These are phyloP conservation scores for Chesias legatella DNA, from an alignment of 2,888 invertebrate species.

Conservation along the genomic window DNA sequence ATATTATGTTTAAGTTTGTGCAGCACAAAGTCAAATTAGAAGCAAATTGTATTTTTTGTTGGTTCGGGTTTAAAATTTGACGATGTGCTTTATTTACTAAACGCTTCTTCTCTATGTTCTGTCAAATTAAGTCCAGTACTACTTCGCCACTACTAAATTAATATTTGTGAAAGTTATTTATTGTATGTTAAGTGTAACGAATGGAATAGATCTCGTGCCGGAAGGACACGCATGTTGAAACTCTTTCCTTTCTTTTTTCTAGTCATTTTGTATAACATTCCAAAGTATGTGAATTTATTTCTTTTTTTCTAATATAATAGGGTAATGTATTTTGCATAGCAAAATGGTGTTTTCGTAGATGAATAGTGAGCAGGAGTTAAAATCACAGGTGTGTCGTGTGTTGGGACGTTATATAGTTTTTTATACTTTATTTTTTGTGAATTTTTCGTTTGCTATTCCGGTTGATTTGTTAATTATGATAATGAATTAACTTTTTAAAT, in stretches of 20 bases:
- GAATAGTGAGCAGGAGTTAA: conserved; percentile 51
- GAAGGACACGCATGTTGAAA: conserved; percentile 44
- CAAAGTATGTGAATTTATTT: conserved; percentile 65
- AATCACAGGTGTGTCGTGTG: conserved; percentile 50
- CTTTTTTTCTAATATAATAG: conserved; percentile 55
- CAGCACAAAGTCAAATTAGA: conserved; percentile 40
- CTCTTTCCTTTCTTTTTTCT: conserved; percentile 57
- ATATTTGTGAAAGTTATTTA: conserved; percentile 35
- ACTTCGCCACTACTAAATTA: conserved; percentile 34
- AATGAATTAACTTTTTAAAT: conserved; percentile 63
- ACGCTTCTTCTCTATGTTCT: conserved; percentile 31
- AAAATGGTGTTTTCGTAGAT: conserved; percentile 70
- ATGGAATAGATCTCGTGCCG: conserved; percentile 58
- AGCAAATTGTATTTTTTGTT: conserved; percentile 33
- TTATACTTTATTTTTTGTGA: conserved; percentile 50
- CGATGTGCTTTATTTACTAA: conserved; percentile 40
- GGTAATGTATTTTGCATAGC: conserved; percentile 77
- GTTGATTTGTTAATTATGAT: conserved; percentile 60
- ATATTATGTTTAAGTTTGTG: conserved; percentile 39
- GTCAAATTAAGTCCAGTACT: conserved; percentile 37
- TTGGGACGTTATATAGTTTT: conserved; percentile 46
- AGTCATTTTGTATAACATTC: conserved; percentile 77
- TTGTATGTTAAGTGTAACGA: conserved; percentile 37
- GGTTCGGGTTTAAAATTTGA: conserved; percentile 36
- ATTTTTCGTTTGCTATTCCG: conserved; percentile 38